Evolutionary conservation across 30 jellyfish, hydroid and myxozoan genomes (phyloP).

Genomic region (Euphysa ruthae): DNA sequence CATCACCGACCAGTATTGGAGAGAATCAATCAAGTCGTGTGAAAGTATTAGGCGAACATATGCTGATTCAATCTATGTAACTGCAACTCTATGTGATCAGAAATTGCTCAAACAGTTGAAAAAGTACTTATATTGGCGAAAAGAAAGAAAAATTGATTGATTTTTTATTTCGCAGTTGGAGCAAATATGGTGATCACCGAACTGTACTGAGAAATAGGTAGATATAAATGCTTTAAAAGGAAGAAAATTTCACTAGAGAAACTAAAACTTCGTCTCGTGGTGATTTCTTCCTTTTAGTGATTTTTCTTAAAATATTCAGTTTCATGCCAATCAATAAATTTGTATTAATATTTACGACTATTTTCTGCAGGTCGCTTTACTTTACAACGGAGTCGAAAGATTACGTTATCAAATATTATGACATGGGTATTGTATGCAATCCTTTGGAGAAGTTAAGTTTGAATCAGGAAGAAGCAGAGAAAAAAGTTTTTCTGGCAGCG

Average conservation of each 20-base stretch:
- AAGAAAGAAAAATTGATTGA: not conserved
- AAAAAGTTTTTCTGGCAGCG: conserved; percentile 6
- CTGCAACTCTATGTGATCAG: not conserved
- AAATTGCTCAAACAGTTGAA: not conserved
- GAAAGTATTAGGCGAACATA: too few relatives aligned
- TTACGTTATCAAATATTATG: not conserved
- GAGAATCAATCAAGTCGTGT: too few relatives aligned
- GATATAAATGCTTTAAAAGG: too few relatives aligned
- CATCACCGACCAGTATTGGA: conserved; percentile 2
- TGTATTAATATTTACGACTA: not conserved
- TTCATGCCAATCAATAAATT: too few relatives aligned
- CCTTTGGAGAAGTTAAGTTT: not conserved
- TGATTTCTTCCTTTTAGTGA: too few relatives aligned
- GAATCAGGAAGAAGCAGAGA: conserved; percentile 11
- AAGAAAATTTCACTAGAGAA: too few relatives aligned
- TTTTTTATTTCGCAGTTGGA: not conserved
- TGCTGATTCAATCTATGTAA: too few relatives aligned
- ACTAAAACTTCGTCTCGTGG: too few relatives aligned
- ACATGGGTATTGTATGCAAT: not conserved
- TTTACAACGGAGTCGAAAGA: conserved; percentile 1
- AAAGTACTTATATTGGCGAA: not conserved
- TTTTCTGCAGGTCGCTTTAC: not conserved
- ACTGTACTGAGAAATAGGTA: too few relatives aligned
- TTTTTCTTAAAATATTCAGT: too few relatives aligned
- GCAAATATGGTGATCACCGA: too few relatives aligned